Evolutionary conservation across 2,113 vertebrate species (phyloP).

Genomic region (Hippocampus zosterae): DNA sequence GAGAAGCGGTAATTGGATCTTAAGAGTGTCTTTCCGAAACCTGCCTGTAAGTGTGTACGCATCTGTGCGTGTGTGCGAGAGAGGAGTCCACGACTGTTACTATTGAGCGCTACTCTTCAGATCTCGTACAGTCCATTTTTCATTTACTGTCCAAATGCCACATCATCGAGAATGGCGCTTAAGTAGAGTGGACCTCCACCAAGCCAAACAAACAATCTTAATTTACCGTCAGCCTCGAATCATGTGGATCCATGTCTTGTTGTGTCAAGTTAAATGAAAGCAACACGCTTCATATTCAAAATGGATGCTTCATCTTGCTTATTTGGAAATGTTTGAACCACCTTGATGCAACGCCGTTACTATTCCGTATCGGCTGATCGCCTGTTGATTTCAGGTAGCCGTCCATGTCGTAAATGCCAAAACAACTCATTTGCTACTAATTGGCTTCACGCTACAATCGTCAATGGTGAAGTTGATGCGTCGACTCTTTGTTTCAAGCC

Average conservation of each 20-base stretch:
- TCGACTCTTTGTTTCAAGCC: no score
- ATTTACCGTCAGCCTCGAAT: neutral
- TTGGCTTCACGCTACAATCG: no score
- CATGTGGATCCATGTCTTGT: neutral
- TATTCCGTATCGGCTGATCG: no score
- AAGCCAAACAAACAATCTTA: neutral
- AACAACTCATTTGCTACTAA: no score
- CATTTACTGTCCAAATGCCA: neutral
- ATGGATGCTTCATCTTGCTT: no score
- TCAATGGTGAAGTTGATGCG: no score
- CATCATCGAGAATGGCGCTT: neutral
- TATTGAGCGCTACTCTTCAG: neutral
- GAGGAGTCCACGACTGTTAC: neutral
- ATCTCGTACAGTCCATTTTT: neutral
- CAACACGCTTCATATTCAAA: neutral
- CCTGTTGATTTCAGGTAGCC: no score
- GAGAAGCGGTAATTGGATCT: slow-evolving; percentile 38
- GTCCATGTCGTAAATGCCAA: no score
- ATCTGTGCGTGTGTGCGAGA: neutral
- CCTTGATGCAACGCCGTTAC: no score
- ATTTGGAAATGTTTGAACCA: no score
- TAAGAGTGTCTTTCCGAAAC: slow-evolving; percentile 14
- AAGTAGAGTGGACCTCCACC: neutral
- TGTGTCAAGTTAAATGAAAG: neutral
- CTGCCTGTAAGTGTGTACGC: neutral